phyloP scores from a whole-genome alignment of 53 echinoderm and acorn worm species.

The Holothuria scabra region DNA sequence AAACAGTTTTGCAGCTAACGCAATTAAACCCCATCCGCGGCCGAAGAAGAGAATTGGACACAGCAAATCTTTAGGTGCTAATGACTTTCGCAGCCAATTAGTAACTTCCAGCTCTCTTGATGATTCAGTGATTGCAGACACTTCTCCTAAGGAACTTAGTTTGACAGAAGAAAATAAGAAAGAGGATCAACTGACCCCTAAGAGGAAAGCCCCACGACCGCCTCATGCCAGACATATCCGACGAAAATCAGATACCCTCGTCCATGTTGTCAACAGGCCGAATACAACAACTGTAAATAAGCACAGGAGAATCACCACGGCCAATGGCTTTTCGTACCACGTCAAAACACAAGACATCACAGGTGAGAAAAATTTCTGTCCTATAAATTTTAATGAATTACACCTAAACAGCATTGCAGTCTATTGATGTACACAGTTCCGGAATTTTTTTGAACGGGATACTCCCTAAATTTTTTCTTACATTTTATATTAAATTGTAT shows the following conservation, averaged over 20 bases:
- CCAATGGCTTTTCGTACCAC: not conserved
- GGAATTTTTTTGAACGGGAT: not conserved
- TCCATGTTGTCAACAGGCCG: constrained; percentile 44
- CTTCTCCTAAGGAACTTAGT: not conserved
- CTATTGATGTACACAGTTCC: too few species aligned
- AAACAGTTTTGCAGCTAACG: not conserved
- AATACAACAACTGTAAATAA: not conserved
- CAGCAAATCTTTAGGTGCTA: too few species aligned
- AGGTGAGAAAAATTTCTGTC: not conserved
- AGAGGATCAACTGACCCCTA: constrained; percentile 23
- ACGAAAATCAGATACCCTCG: constrained; percentile 56
- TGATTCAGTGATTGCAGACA: constrained; percentile 2
- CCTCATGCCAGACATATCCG: constrained; percentile 47
- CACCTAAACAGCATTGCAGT: too few species aligned
- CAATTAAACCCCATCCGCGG: too few species aligned
- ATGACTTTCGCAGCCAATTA: constrained; percentile 1
- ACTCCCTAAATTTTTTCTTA: not conserved
- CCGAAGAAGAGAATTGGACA: too few species aligned
- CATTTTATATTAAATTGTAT: too few species aligned
- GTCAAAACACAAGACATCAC: constrained; percentile 2
- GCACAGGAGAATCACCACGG: not conserved
- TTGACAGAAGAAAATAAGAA: not conserved
- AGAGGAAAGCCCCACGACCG: constrained; percentile 25
- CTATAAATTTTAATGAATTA: too few species aligned
- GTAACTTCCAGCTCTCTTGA: constrained; percentile 16